Percentiles rank a stretch among this genome's conserved stretches.
Conservation (phyloP, 2,113 vertebrate species). For the Colistium nudipinnis region DNA sequence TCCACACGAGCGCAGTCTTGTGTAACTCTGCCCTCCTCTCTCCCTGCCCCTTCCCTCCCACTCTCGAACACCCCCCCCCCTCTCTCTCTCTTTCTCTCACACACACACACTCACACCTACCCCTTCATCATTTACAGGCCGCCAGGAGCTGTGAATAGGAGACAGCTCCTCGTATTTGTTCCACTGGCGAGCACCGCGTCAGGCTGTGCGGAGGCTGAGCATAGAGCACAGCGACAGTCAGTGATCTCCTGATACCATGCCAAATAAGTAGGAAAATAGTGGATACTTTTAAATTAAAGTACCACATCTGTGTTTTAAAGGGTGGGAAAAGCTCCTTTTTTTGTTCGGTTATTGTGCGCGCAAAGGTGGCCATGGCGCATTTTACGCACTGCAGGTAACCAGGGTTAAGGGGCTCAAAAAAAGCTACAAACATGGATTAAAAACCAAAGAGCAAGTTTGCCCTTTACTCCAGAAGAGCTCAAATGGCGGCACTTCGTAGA, state of each 20-base stretch:
- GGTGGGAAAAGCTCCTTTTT: not conserved
- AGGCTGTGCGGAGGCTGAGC: slow-evolving; percentile 38
- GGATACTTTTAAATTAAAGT: slow-evolving; percentile 1
- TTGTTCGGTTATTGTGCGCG: slow-evolving; percentile 43
- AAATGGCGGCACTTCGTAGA: slow-evolving; percentile 86
- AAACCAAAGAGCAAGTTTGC: not conserved
- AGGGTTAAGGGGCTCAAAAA: slow-evolving; percentile 29
- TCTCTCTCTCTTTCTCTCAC: slow-evolving; percentile 14
- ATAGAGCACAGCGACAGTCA: slow-evolving; percentile 46
- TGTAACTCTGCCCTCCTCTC: slow-evolving; percentile 57
- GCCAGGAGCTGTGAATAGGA: slow-evolving; percentile 58
- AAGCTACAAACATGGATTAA: slow-evolving; percentile 65
- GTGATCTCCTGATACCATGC: not conserved
- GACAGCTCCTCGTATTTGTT: slow-evolving; percentile 38
- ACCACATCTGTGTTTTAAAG: not conserved
- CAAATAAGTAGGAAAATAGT: not conserved
- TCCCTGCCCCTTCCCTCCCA: slow-evolving; percentile 35
- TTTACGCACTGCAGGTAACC: slow-evolving; percentile 77
- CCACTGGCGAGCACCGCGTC: slow-evolving; percentile 30
- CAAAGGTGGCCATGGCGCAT: slow-evolving; percentile 68
- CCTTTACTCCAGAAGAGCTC: slow-evolving; percentile 34
- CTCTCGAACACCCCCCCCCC: slow-evolving; percentile 12
- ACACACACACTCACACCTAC: slow-evolving; percentile 9
- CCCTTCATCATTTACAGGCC: slow-evolving; percentile 42
- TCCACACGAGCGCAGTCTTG: slow-evolving; percentile 38